phyloP scores from a whole-genome alignment of 2,797 vertebrate genomes.

The Alosa sapidissima region DNA sequence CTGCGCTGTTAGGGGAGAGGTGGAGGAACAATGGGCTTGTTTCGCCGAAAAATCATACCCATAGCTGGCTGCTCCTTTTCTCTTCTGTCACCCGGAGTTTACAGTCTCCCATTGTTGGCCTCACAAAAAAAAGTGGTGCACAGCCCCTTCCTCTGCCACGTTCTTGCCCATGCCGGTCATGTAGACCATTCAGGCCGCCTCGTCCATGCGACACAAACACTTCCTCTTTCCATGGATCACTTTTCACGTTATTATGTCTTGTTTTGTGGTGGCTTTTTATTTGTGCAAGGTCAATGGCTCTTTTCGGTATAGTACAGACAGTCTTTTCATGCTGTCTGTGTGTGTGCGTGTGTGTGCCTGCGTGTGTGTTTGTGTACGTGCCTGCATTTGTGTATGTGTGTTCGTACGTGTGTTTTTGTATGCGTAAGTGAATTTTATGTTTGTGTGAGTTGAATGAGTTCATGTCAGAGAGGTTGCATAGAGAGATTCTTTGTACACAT shows the following conservation, averaged over 20 bases:
- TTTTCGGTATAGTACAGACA: constrained; percentile 56
- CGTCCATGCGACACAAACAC: constrained; percentile 61
- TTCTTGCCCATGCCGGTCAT: constrained; percentile 58
- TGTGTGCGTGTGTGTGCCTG: constrained; percentile 1
- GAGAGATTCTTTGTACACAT: not conserved
- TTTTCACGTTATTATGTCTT: constrained; percentile 74
- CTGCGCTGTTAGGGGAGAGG: not conserved
- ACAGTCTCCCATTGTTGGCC: constrained; percentile 66
- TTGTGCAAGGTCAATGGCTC: constrained; percentile 63
- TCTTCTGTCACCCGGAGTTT: constrained; percentile 58
- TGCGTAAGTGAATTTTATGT: not conserved
- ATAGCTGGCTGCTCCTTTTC: constrained; percentile 62
- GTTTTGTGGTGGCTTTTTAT: constrained; percentile 70
- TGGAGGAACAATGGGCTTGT: constrained; percentile 60
- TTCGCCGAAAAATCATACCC: constrained; percentile 60
- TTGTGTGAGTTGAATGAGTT: not conserved
- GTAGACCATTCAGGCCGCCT: constrained; percentile 59
- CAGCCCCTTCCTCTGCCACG: constrained; percentile 60
- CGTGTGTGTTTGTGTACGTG: not conserved
- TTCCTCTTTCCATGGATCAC: constrained; percentile 67
- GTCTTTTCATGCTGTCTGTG: constrained; percentile 39
- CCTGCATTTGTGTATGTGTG: not conserved
- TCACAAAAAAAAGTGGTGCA: constrained; percentile 65
- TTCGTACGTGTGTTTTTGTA: not conserved
- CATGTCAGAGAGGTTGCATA: not conserved